Percentiles rank a stretch among this genome's conserved stretches.
These are phyloP conservation scores for Epinotia ramella DNA, from an alignment of 2,888 invertebrate species.

Conservation along the genomic window DNA sequence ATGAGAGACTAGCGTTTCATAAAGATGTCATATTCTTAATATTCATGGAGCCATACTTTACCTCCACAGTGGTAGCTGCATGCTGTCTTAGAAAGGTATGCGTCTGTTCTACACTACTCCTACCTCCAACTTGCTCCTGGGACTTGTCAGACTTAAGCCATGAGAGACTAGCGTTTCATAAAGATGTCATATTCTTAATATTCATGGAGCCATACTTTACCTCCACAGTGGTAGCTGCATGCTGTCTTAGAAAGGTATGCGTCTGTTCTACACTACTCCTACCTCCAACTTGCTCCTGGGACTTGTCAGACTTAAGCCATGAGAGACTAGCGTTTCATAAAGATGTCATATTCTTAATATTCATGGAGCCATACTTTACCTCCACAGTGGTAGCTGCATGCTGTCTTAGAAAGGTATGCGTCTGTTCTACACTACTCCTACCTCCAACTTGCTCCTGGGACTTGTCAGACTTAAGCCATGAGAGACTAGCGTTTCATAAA, in stretches of 20 bases:
- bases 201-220: too few species aligned
- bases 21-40: too few species aligned
- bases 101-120: conserved; percentile 16
- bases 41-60: too few species aligned
- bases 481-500: neutral
- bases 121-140: conserved; percentile 29
- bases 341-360: too few species aligned
- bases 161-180: neutral
- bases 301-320: neutral
- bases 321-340: neutral
- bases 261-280: conserved; percentile 17
- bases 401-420: too few species aligned
- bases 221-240: too few species aligned
- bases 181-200: too few species aligned
- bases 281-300: conserved; percentile 30
- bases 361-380: too few species aligned
- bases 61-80: too few species aligned
- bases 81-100: too few species aligned
- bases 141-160: neutral
- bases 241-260: too few species aligned
- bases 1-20: neutral
- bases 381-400: too few species aligned
- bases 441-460: conserved; percentile 29
- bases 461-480: neutral
- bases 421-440: conserved; percentile 19